Base-by-base conservation (phyloP, 2,888 invertebrate genomes). In the Theretra japonica region DNA sequence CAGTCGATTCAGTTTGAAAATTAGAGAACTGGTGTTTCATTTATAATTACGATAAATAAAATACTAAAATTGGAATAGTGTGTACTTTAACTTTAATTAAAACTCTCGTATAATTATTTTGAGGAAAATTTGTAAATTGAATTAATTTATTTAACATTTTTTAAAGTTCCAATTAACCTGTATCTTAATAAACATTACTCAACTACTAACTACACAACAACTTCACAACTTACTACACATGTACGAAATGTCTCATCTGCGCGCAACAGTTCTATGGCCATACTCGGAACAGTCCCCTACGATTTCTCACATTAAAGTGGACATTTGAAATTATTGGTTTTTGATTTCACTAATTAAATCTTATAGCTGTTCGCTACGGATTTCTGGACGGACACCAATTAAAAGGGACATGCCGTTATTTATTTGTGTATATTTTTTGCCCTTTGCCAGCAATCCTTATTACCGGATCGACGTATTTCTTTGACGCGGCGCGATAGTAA, bases 231-330 rank as follows among this genome's bases (percentile, higher is more conserved):
- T n/a, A n/a, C n/a, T n/a, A n/a, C n/a, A n/a, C n/a, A n/a, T n/a
- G n/a, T n/a, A n/a, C n/a, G n/a, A n/a, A n/a, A n/a, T 65, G 41
- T 28, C 70, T 15, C 41, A 19, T 73, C 73, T 74, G 21, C 50
- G n/a, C 6, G 19, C 62, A 57, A 25, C 28, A 81, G 77, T 5
- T 86, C 86, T 85, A 70, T 85, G 84, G 2, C 68, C 41, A 59
- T 83, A 83, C 82, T 78, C 80, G 82, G 83, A 84, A 86, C 79
- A 80, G 80, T 80, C 76, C 76, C 75, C 76, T 73, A 77, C 79
- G 79, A 79, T 84, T 86, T 88, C 88, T 89, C 88, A 88, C 88
- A 88, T 87, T 85, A 86, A 82, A 81, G 82, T 81, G 82, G 82
- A 83, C 86, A 84, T 83, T 87, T 83, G 77, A 82, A 83, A 88